Percentiles rank a stretch among this genome's conserved stretches.
Conservation (phyloP, 2,113 vertebrate genomes). For the Leptobrachium leishanense region DNA sequence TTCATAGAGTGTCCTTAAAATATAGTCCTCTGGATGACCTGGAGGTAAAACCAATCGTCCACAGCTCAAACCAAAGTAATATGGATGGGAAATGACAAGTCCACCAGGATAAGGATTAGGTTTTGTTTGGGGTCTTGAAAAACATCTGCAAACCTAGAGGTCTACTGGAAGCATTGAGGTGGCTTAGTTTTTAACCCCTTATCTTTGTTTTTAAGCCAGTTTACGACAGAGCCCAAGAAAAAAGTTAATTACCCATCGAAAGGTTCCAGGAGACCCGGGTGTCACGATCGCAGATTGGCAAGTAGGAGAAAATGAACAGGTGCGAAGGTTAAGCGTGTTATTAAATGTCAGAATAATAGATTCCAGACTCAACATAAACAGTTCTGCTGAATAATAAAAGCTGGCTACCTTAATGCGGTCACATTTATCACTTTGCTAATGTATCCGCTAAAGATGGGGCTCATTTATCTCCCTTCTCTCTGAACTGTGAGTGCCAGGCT, state of each 20-base stretch:
- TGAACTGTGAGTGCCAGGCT: constrained; percentile 8
- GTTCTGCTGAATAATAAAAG: constrained; percentile 52
- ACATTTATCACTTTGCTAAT: constrained; percentile 44
- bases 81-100: too few relatives aligned
- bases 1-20: too few relatives aligned
- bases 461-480: constrained; percentile 4
- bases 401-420: neutral
- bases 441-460: constrained; percentile 5
- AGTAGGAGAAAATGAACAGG: constrained; percentile 22
- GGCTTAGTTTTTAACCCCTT: too few relatives aligned
- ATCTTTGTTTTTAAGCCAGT: too few relatives aligned
- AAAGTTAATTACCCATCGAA: neutral
- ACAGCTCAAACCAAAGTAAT: too few relatives aligned
- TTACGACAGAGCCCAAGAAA: too few relatives aligned
- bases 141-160: too few relatives aligned
- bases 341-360: constrained; percentile 52
- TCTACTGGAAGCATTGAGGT: too few relatives aligned
- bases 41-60: too few relatives aligned
- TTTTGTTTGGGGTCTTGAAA: too few relatives aligned
- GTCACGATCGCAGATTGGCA: neutral
- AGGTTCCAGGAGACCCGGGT: neutral
- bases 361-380: constrained; percentile 50
- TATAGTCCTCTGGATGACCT: too few relatives aligned
- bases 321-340: constrained; percentile 44
- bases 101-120: too few relatives aligned